phyloP scores from a whole-genome alignment of 2,113 vertebrate species.

The Galeopterus variegatus region DNA sequence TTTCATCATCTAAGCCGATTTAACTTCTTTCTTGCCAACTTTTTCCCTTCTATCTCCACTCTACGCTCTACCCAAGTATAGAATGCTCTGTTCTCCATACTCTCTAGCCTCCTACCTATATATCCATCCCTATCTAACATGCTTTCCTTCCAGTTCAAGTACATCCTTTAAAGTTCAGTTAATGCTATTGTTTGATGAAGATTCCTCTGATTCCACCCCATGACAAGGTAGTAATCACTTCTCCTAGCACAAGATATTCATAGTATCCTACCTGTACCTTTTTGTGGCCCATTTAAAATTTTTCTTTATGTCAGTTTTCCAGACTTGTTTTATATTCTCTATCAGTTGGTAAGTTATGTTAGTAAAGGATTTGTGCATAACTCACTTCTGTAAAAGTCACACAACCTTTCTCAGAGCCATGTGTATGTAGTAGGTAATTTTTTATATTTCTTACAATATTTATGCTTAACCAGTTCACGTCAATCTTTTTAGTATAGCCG shows the following conservation, averaged over 20 bases:
- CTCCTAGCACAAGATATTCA: background rate
- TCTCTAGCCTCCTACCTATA: background rate
- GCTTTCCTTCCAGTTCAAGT: background rate
- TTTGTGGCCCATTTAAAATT: background rate
- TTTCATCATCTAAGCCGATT: background rate
- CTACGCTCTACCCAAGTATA: background rate
- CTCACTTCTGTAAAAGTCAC: constrained; percentile 2
- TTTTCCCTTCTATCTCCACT: background rate
- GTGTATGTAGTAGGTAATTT: background rate
- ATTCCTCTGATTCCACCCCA: background rate
- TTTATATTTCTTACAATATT: constrained; percentile 12
- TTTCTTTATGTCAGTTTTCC: constrained; percentile 27
- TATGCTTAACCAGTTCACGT: constrained; percentile 3
- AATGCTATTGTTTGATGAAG: background rate
- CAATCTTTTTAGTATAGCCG: background rate
- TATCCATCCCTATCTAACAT: background rate
- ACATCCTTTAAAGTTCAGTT: background rate
- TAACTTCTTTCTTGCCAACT: background rate
- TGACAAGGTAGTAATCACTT: background rate
- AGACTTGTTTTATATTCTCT: background rate
- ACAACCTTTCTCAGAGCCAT: background rate
- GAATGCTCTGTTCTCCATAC: background rate
- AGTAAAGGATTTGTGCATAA: background rate
- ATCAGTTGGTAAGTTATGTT: constrained; percentile 11
- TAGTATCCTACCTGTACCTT: background rate